A percentile compares a stretch with the other conserved stretches of the same genome.
Evolutionary conservation across 1,140 invertebrate species (phyloP).

Genomic region (Apolygus lucorum): DNA sequence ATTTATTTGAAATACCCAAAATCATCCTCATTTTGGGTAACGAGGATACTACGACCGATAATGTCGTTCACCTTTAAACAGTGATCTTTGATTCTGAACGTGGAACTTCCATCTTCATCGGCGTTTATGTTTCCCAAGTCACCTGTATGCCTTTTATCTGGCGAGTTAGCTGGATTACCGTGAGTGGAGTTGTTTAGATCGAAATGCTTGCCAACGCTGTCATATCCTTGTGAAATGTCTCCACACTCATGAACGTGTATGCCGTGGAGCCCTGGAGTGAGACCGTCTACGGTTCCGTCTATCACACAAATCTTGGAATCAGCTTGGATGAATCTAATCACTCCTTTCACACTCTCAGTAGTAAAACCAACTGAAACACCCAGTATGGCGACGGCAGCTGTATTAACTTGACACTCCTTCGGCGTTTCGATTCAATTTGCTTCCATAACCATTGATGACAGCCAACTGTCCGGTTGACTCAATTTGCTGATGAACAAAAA

Average conservation of each 20-base stretch:
- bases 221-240: slow-evolving; percentile 61
- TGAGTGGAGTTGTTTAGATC: slow-evolving; percentile 52
- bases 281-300: slow-evolving; percentile 73
- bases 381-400: slow-evolving; percentile 64
- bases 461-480: slow-evolving; percentile 57
- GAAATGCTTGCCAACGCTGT: slow-evolving; percentile 59
- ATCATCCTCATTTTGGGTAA: slow-evolving; percentile 54
- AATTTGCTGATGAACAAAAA: slow-evolving; percentile 50
- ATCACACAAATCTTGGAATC: slow-evolving; percentile 53
- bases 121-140: slow-evolving; percentile 62
- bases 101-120: slow-evolving; percentile 51
- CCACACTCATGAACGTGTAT: slow-evolving; percentile 69
- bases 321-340: slow-evolving; percentile 63
- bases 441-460: slow-evolving; percentile 69
- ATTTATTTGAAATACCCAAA: too few species aligned
- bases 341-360: slow-evolving; percentile 50
- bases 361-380: slow-evolving; percentile 45
- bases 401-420: background rate
- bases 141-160: slow-evolving; percentile 49
- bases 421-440: slow-evolving; percentile 35
- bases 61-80: slow-evolving; percentile 62
- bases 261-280: slow-evolving; percentile 55
- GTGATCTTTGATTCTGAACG: slow-evolving; percentile 56
- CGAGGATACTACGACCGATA: slow-evolving; percentile 65
- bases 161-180: slow-evolving; percentile 45